These are phyloP conservation scores for Aldrovandia affinis DNA, from an alignment of 2,797 vertebrate species.

Conservation along the genomic window DNA sequence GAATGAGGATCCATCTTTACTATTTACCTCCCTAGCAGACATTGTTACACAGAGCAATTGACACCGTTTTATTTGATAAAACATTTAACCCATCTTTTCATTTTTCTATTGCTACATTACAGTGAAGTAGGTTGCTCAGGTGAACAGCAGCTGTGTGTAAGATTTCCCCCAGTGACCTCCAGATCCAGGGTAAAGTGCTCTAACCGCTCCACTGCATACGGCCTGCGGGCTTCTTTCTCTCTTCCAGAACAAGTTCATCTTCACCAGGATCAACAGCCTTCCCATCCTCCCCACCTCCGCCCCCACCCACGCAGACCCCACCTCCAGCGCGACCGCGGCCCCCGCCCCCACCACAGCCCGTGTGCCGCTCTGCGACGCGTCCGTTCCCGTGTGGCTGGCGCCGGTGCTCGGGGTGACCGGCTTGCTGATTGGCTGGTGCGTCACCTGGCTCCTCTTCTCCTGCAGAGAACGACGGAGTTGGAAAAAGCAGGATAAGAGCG, in stretches of 20 bases:
- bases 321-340: constrained; percentile 6
- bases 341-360: background rate
- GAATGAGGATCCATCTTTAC: no score
- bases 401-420: constrained; percentile 68
- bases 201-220: background rate
- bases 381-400: constrained; percentile 74
- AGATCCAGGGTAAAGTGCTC: background rate
- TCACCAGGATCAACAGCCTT: constrained; percentile 79
- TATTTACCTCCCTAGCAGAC: background rate
- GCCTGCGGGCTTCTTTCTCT: constrained; percentile 37
- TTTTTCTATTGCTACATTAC: background rate
- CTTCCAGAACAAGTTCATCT: constrained; percentile 79
- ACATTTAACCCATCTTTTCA: background rate
- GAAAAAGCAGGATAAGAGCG: background rate
- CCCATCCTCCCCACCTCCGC: constrained; percentile 25
- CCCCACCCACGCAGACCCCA: background rate
- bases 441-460: constrained; percentile 53
- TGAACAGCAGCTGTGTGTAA: background rate
- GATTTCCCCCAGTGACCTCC: background rate
- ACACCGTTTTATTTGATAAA: background rate
- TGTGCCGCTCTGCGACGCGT: constrained; percentile 34
- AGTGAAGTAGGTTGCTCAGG: background rate
- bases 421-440: constrained; percentile 63
- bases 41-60: background rate
- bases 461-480: constrained; percentile 20